Evolutionary conservation across 2,888 invertebrate species (phyloP).

Genomic region (Capitulum mitella): DNA sequence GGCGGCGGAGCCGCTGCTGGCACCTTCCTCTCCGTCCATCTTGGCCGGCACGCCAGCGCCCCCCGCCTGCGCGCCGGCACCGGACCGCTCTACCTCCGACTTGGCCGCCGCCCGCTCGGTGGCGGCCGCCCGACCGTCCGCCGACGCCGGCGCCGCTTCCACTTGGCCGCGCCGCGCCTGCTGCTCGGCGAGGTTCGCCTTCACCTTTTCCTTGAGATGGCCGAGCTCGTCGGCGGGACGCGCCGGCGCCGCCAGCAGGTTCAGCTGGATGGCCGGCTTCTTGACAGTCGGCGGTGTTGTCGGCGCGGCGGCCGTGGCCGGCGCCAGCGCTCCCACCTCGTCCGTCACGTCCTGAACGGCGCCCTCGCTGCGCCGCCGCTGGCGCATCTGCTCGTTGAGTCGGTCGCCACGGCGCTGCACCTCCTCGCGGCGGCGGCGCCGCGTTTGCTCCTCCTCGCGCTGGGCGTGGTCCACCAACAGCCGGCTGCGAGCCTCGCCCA

Average conservation of each 20-base stretch:
- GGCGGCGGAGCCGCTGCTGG: background rate
- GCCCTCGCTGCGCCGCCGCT: background rate
- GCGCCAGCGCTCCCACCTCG: background rate
- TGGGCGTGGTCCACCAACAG: background rate
- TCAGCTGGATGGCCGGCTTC: background rate
- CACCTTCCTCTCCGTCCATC: background rate
- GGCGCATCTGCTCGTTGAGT: slow-evolving; percentile 16
- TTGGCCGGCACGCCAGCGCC: background rate
- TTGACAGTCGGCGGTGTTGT: background rate
- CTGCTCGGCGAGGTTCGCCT: background rate
- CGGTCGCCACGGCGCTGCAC: background rate
- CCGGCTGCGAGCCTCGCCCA: background rate
- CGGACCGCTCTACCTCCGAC: background rate
- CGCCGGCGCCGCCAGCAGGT: background rate
- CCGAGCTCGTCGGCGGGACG: background rate
- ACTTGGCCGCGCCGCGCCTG: background rate
- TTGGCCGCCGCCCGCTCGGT: background rate
- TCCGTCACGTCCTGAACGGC: background rate
- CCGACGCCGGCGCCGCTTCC: background rate
- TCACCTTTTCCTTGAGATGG: background rate
- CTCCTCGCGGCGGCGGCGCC: background rate
- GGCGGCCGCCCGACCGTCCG: background rate
- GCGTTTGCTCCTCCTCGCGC: background rate
- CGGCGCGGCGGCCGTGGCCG: background rate
- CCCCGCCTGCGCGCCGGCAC: background rate